phyloP scores from a whole-genome alignment of 2,888 invertebrate species.

The Eupithecia insigniata region DNA sequence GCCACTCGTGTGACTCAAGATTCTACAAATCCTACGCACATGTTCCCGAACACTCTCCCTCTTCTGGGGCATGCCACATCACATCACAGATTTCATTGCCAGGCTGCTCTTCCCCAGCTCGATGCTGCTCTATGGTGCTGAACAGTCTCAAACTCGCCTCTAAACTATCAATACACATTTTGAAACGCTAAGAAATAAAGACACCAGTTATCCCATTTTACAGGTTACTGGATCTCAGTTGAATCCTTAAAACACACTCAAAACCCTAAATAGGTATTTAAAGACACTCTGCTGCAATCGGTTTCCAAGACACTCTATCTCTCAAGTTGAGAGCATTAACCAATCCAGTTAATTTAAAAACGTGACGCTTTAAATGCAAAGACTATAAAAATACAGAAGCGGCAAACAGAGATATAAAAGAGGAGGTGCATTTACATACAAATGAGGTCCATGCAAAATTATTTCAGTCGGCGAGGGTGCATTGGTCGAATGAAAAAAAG shows the following conservation, averaged over 20 bases:
- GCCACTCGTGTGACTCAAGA: too few relatives aligned
- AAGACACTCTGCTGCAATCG: slow-evolving; percentile 1
- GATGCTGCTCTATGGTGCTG: too few relatives aligned
- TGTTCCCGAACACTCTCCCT: too few relatives aligned
- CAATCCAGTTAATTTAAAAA: slow-evolving; percentile 40
- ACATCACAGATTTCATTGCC: too few relatives aligned
- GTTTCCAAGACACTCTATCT: background rate
- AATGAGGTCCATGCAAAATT: slow-evolving; percentile 71
- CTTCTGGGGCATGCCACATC: too few relatives aligned
- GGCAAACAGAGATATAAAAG: slow-evolving; percentile 76
- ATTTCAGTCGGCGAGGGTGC: slow-evolving; percentile 58
- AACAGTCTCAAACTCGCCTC: background rate
- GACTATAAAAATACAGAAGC: slow-evolving; percentile 66
- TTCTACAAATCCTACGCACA: too few relatives aligned
- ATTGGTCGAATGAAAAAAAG: slow-evolving; percentile 56
- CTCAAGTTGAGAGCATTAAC: slow-evolving; percentile 16
- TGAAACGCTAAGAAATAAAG: background rate
- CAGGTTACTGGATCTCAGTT: background rate
- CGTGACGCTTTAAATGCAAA: slow-evolving; percentile 52
- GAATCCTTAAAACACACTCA: background rate
- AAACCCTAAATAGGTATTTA: background rate
- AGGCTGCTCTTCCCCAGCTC: too few relatives aligned
- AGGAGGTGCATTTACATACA: slow-evolving; percentile 74
- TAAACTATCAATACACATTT: background rate
- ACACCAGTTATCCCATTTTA: background rate